phyloP scores from a whole-genome alignment of 2,888 invertebrate species.

The Agrochola lota region DNA sequence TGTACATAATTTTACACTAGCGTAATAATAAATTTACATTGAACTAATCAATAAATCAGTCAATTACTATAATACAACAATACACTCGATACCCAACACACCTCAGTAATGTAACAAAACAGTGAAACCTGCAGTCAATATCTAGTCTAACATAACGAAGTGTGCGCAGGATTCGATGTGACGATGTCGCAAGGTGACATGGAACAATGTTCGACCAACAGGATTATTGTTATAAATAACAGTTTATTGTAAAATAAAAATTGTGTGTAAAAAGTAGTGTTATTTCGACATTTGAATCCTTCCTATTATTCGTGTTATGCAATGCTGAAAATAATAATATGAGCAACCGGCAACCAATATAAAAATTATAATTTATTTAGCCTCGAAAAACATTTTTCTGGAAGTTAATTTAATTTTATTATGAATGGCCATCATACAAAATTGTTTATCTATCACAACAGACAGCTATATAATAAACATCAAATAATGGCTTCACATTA shows the following conservation, averaged over 20 bases:
- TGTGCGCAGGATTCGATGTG: conserved; percentile 23
- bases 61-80: conserved; percentile 81
- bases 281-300: conserved; percentile 9
- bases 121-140: conserved; percentile 40
- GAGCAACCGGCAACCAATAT: conserved; percentile 25
- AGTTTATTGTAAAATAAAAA: conserved; percentile 12
- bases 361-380: conserved; percentile 30
- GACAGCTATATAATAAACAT: conserved; percentile 49
- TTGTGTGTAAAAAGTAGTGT: background rate
- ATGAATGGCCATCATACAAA: conserved; percentile 49
- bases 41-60: conserved; percentile 84
- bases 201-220: background rate
- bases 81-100: conserved; percentile 59
- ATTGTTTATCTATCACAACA: conserved; percentile 63
- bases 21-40: conserved; percentile 70
- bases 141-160: conserved; percentile 29
- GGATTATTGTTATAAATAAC: background rate
- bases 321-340: conserved; percentile 5
- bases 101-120: conserved; percentile 48
- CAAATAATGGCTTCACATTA: conserved; percentile 55
- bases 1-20: conserved; percentile 73
- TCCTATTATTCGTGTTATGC: conserved; percentile 6
- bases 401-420: background rate
- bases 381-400: conserved; percentile 30
- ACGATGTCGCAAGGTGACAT: background rate